Evolutionary conservation across 2,888 invertebrate species (phyloP).

Genomic region (Lypha dubia): DNA sequence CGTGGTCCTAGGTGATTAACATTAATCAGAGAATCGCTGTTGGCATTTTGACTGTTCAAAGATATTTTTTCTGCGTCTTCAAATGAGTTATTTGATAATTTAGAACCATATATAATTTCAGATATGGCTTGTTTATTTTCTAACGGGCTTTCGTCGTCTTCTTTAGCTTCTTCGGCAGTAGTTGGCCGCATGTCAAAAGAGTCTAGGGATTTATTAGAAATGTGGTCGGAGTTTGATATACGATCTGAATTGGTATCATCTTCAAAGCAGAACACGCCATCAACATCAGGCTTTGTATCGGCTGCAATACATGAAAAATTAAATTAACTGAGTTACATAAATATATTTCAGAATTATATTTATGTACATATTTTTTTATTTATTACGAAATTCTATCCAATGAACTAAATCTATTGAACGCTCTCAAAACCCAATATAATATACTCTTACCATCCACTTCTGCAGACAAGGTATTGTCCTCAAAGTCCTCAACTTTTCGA

Average conservation of each 20-base stretch:
- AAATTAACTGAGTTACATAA: too few species aligned
- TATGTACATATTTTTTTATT: not conserved
- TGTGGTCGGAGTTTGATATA: constrained; percentile 76
- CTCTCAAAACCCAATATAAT: too few species aligned
- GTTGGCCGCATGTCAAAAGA: constrained; percentile 83
- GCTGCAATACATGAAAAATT: constrained; percentile 17
- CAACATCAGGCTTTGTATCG: constrained; percentile 80
- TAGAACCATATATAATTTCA: constrained; percentile 84
- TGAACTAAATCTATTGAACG: too few species aligned
- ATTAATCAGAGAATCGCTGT: constrained; percentile 68
- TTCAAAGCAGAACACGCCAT: constrained; percentile 90
- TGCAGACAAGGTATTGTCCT: constrained; percentile 75
- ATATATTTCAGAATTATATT: too few species aligned
- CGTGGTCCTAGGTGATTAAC: constrained; percentile 79
- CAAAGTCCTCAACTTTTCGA: constrained; percentile 70
- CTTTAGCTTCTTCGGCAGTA: constrained; percentile 84
- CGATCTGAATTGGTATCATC: constrained; percentile 79
- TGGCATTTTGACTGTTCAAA: constrained; percentile 77
- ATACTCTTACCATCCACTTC: constrained; percentile 73
- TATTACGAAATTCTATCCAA: too few species aligned
- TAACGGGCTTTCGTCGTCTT: constrained; percentile 82
- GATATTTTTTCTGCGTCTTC: constrained; percentile 81
- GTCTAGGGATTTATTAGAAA: constrained; percentile 83
- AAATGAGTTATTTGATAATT: constrained; percentile 79
- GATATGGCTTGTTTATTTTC: constrained; percentile 84